phyloP scores from a whole-genome alignment of 23 tunicate genomes.

The Trididemnum miniatum region DNA sequence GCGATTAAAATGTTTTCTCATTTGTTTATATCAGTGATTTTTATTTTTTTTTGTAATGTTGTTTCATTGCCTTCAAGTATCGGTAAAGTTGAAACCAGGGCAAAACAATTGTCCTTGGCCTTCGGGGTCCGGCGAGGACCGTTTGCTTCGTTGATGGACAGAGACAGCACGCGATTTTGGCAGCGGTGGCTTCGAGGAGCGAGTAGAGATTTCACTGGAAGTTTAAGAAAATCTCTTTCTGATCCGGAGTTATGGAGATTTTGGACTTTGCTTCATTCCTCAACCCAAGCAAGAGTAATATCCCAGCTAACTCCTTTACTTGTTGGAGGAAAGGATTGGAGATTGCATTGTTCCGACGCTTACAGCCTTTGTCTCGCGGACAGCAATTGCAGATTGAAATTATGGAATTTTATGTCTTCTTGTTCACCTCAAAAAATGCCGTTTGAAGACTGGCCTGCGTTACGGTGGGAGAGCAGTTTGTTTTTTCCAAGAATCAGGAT shows the following conservation, averaged over 20 bases:
- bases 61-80: too few species aligned
- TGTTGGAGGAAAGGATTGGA: conserved; percentile 15
- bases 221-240: conserved; percentile 24
- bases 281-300: conserved; percentile 37
- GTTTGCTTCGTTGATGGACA: too few species aligned
- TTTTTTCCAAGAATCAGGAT: not conserved
- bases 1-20: too few species aligned
- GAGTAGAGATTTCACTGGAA: conserved; percentile 9
- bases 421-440: conserved; percentile 30
- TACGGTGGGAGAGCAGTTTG: not conserved
- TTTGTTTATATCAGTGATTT: too few species aligned
- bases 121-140: too few species aligned
- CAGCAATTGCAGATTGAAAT: conserved; percentile 60
- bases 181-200: conserved; percentile 4
- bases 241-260: conserved; percentile 35
- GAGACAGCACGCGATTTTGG: too few species aligned
- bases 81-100: too few species aligned
- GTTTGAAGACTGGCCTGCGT: not conserved
- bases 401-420: conserved; percentile 50
- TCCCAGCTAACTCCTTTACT: conserved; percentile 39
- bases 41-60: too few species aligned
- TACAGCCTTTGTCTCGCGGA: conserved; percentile 62
- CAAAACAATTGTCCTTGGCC: too few species aligned
- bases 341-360: conserved; percentile 65
- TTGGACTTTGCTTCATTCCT: conserved; percentile 55